phyloP scores from a whole-genome alignment of 2,888 invertebrate genomes.

The Epiblema foenella region DNA sequence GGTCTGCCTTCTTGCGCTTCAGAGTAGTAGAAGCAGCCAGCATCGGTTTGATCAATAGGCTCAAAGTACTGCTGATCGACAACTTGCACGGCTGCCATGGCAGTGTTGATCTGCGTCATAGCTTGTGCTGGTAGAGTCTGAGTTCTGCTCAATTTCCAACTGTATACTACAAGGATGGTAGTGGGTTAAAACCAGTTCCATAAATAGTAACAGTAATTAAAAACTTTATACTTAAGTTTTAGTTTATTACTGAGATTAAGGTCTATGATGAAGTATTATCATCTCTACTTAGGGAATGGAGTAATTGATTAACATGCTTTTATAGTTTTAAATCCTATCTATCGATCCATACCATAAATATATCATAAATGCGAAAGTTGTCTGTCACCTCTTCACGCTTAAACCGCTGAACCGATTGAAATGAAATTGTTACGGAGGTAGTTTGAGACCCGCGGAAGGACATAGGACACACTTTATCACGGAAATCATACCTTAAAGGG shows the following conservation, averaged over 20 bases:
- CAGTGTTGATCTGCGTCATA: conserved; percentile 53
- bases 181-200: background rate
- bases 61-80: conserved; percentile 61
- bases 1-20: background rate
- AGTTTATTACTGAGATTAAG: background rate
- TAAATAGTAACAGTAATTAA: background rate
- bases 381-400: too few species aligned
- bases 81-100: conserved; percentile 56
- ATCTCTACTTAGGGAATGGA: background rate
- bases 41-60: conserved; percentile 55
- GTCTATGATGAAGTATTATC: background rate
- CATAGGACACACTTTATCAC: too few species aligned
- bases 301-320: background rate
- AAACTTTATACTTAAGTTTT: too few species aligned
- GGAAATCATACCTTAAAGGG: too few species aligned
- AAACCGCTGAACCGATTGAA: too few species aligned
- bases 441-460: too few species aligned
- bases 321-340: too few species aligned
- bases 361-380: too few species aligned
- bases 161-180: conserved; percentile 53
- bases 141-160: conserved; percentile 71
- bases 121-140: conserved; percentile 52
- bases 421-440: too few species aligned
- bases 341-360: too few species aligned
- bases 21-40: conserved; percentile 44